Conservation (phyloP, 2,888 invertebrate genomes). For the Trisateles emortualis region DNA sequence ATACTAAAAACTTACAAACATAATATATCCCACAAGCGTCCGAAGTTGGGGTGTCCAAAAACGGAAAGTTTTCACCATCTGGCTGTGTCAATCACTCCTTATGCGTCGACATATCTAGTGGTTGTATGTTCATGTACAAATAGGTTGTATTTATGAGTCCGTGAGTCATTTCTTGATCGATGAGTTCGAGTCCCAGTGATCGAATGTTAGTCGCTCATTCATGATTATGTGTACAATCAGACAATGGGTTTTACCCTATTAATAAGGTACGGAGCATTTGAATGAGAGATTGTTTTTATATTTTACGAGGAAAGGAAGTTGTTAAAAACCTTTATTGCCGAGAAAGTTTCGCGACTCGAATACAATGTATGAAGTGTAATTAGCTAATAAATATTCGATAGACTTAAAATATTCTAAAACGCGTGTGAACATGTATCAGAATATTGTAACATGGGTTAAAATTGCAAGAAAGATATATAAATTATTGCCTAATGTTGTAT, state of each 20-base stretch:
- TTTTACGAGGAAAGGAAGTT: constrained; percentile 10
- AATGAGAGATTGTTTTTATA: constrained; percentile 6
- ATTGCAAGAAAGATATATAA: too few relatives aligned
- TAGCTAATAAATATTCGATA: neutral
- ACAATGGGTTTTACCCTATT: constrained; percentile 42
- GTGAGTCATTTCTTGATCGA: constrained; percentile 27
- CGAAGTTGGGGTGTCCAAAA: constrained; percentile 10
- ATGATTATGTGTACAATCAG: constrained; percentile 30
- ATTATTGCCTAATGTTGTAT: too few relatives aligned
- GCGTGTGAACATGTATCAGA: neutral
- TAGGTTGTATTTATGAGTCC: constrained; percentile 28
- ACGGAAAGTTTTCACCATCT: constrained; percentile 39
- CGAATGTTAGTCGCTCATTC: constrained; percentile 48
- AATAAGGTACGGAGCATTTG: constrained; percentile 9
- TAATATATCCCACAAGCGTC: neutral
- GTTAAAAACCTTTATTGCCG: neutral
- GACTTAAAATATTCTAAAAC: neutral
- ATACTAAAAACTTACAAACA: too few relatives aligned
- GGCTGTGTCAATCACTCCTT: constrained; percentile 40
- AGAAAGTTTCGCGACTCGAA: neutral
- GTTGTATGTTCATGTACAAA: constrained; percentile 27
- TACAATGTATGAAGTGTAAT: neutral
- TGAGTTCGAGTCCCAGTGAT: constrained; percentile 20
- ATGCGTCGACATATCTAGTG: constrained; percentile 38
- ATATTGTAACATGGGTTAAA: neutral